Conservation (phyloP, 2,888 invertebrate species). For the Mamestra brassicae region DNA sequence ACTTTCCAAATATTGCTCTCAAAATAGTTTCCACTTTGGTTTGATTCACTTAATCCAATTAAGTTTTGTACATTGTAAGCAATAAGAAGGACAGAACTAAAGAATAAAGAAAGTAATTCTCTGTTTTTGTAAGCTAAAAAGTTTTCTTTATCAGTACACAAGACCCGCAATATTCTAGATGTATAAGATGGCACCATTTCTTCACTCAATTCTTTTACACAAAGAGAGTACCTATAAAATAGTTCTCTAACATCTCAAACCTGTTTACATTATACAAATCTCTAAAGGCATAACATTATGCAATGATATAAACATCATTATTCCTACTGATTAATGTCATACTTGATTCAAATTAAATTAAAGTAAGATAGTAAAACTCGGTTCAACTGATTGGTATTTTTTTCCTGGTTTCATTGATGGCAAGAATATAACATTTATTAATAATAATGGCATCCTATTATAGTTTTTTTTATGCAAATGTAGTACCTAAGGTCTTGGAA, state of each 20-base stretch:
- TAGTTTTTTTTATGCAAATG: slow-evolving; percentile 5
- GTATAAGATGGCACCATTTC: neutral
- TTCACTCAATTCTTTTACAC: neutral
- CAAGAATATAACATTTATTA: slow-evolving; percentile 13
- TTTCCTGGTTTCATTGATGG: slow-evolving; percentile 39
- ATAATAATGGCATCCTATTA: slow-evolving; percentile 2
- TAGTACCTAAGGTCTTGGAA: neutral
- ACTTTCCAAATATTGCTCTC: neutral
- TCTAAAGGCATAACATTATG: slow-evolving; percentile 44
- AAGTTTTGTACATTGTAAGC: neutral
- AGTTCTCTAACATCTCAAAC: slow-evolving; percentile 16
- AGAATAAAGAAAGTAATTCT: too few relatives aligned
- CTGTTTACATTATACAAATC: slow-evolving; percentile 46
- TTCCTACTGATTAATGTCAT: slow-evolving; percentile 19
- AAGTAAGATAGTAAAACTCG: slow-evolving; percentile 8
- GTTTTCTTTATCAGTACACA: too few relatives aligned
- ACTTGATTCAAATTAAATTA: slow-evolving; percentile 19
- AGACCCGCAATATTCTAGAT: neutral
- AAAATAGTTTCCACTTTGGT: neutral
- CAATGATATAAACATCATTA: slow-evolving; percentile 39
- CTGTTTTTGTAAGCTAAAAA: too few relatives aligned
- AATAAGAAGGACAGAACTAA: neutral
- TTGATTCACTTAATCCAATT: too few relatives aligned
- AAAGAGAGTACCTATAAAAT: slow-evolving; percentile 12
- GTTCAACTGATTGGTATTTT: neutral